Evolutionary conservation across 1,140 invertebrate genomes (phyloP).

Genomic region (Mercenaria mercenaria): DNA sequence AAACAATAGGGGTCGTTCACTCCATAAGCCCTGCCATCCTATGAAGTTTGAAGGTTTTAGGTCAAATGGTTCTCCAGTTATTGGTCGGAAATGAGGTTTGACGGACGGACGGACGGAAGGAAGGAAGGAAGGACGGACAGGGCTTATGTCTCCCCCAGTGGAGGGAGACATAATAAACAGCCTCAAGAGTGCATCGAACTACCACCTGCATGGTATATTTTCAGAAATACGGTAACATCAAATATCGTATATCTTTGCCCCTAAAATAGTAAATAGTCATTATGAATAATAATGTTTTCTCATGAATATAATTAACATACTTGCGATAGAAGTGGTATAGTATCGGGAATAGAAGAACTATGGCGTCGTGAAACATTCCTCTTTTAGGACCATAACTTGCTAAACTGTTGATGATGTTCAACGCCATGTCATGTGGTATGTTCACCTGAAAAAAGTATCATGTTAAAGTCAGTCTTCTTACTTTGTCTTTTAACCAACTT

Average conservation of each 20-base stretch:
- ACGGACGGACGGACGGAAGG: too few species aligned
- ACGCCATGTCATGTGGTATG: constrained; percentile 53
- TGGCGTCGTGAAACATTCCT: constrained; percentile 60
- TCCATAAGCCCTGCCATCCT: too few species aligned
- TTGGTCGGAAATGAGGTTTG: too few species aligned
- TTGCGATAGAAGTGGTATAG: constrained; percentile 59
- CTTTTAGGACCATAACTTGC: constrained; percentile 37
- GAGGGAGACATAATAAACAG: too few species aligned
- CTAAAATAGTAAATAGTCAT: background rate
- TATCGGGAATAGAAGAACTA: constrained; percentile 58
- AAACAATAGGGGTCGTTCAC: too few species aligned
- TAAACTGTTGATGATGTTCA: constrained; percentile 31
- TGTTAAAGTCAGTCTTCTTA: background rate
- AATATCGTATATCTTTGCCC: background rate
- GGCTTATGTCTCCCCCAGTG: background rate
- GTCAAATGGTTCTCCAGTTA: too few species aligned
- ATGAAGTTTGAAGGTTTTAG: too few species aligned
- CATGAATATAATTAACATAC: constrained; percentile 3
- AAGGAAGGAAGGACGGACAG: too few species aligned
- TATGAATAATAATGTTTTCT: background rate
- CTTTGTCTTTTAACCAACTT: too few species aligned
- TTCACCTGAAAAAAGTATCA: constrained; percentile 45
- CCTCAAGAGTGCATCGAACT: background rate
- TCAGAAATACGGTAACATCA: background rate
- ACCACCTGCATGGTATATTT: background rate